Conservation (phyloP, 2,113 vertebrate species). For the Thunnus maccoyii region DNA sequence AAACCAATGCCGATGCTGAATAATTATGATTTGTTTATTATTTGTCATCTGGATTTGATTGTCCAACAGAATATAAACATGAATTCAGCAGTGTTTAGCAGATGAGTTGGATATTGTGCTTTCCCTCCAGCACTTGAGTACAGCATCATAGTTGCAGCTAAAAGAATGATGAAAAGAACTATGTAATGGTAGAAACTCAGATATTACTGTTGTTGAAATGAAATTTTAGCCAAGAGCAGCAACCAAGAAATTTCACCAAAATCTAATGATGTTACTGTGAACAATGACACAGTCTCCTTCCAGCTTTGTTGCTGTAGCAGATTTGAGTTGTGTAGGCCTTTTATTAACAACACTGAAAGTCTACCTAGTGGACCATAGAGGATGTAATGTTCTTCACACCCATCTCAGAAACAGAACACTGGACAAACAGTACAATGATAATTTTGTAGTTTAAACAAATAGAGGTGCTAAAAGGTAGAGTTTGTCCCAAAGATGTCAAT, state of each 20-base stretch:
- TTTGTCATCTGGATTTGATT: conserved; percentile 47
- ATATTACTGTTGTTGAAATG: background rate
- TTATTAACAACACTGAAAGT: too few relatives aligned
- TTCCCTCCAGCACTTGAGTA: background rate
- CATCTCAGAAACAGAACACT: too few relatives aligned
- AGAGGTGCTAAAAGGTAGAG: too few relatives aligned
- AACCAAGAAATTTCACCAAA: background rate
- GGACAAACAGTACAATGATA: too few relatives aligned
- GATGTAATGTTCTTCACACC: too few relatives aligned
- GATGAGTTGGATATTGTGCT: conserved; percentile 3
- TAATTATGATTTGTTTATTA: conserved; percentile 44
- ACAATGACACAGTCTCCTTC: background rate
- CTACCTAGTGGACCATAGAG: too few relatives aligned
- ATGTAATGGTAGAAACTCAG: background rate
- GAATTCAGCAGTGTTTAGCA: conserved; percentile 16
- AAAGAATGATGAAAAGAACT: background rate
- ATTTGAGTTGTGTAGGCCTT: background rate
- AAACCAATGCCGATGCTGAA: conserved; percentile 22
- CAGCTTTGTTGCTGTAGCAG: background rate
- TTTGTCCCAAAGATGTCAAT: too few relatives aligned
- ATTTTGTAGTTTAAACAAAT: too few relatives aligned
- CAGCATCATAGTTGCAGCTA: background rate
- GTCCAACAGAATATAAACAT: conserved; percentile 14
- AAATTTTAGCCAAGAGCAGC: background rate
- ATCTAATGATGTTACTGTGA: background rate